phyloP scores from a whole-genome alignment of 2,888 invertebrate species.

The Nipponacmea schrenckii region DNA sequence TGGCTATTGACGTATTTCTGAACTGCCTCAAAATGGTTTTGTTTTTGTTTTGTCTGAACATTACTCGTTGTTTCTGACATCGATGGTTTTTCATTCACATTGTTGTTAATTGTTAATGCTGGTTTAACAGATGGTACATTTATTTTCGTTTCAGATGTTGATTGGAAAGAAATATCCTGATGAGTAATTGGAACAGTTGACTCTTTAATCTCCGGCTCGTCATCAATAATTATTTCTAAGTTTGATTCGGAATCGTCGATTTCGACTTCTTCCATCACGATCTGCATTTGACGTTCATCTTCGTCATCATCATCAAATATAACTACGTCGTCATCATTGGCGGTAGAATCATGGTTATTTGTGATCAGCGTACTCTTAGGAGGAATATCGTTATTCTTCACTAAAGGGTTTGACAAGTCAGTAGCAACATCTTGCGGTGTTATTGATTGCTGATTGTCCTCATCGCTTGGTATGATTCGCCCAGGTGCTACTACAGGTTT shows the following conservation, averaged over 20 bases:
- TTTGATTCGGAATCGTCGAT: background rate
- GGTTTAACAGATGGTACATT: background rate
- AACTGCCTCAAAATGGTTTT: background rate
- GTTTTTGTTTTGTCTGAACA: background rate
- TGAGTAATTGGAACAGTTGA: background rate
- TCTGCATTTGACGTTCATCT: background rate
- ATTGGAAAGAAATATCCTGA: background rate
- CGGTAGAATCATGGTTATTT: background rate
- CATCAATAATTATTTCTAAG: background rate
- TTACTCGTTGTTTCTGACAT: background rate
- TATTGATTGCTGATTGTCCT: background rate
- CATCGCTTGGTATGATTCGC: background rate
- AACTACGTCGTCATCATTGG: background rate
- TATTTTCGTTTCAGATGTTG: background rate
- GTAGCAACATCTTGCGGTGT: background rate
- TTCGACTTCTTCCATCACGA: slow-evolving; percentile 1
- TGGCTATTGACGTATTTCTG: background rate
- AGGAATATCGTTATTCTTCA: background rate
- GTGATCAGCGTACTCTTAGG: background rate
- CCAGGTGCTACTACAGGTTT: background rate
- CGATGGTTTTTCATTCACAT: background rate
- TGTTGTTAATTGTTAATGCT: background rate
- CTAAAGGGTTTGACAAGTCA: background rate
- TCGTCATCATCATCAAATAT: slow-evolving; percentile 2
- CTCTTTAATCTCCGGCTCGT: background rate